Evolutionary conservation across 2,888 invertebrate genomes (phyloP).

Genomic region (Physocephala rufipes): DNA sequence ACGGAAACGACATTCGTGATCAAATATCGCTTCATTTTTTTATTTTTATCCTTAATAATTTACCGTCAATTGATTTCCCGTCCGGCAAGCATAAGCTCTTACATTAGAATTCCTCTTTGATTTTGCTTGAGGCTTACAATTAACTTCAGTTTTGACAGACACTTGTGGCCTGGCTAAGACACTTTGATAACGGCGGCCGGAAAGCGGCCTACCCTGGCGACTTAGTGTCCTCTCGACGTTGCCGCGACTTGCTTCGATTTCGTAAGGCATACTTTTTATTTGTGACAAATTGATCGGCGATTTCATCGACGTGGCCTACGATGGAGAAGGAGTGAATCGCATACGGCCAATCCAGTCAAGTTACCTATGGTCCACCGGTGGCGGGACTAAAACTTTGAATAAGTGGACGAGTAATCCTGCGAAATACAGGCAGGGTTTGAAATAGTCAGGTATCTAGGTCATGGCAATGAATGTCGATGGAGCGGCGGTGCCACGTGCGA

Average conservation of each 20-base stretch:
- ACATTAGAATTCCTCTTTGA: not conserved
- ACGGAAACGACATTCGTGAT: slow-evolving; percentile 55
- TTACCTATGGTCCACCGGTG: slow-evolving; percentile 15
- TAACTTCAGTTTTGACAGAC: slow-evolving; percentile 10
- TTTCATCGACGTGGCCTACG: slow-evolving; percentile 36
- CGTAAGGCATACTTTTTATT: slow-evolving; percentile 48
- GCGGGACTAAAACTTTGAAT: slow-evolving; percentile 43
- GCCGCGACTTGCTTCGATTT: not conserved
- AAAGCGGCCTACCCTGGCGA: not conserved
- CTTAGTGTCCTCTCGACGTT: not conserved
- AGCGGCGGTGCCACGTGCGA: no score
- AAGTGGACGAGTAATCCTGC: slow-evolving; percentile 38
- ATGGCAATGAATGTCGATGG: no score
- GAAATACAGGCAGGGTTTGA: no score
- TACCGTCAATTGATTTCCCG: slow-evolving; percentile 29
- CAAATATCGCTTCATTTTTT: slow-evolving; percentile 42
- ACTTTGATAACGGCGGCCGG: no score
- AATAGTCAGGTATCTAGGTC: no score
- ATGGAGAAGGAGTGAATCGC: not conserved
- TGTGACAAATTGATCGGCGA: slow-evolving; percentile 53
- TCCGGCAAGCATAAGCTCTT: not conserved
- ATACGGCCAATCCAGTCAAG: not conserved
- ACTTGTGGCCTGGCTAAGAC: slow-evolving; percentile 2
- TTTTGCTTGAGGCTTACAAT: not conserved
- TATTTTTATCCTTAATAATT: not conserved